Conservation (phyloP, 1,140 invertebrate genomes). For the Hycleus cichorii region DNA sequence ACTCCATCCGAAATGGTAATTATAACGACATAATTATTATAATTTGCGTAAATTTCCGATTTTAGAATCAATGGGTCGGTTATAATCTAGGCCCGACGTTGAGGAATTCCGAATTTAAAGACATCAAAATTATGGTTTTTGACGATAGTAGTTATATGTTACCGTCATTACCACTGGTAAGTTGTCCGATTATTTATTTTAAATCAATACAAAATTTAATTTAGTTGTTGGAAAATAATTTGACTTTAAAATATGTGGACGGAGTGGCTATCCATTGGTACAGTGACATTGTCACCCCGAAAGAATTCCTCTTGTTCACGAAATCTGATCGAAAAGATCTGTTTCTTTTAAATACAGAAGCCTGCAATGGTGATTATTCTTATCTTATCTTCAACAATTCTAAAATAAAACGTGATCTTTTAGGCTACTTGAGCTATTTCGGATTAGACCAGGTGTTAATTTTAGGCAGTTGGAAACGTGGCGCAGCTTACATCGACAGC, state of each 20-base stretch:
- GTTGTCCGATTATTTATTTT: conserved; percentile 1
- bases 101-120: conserved; percentile 46
- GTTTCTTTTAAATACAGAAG: conserved; percentile 71
- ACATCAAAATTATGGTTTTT: conserved; percentile 57
- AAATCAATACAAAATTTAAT: background rate
- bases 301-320: conserved; percentile 46
- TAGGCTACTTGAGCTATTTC: background rate
- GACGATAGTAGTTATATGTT: conserved; percentile 65
- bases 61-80: conserved; percentile 54
- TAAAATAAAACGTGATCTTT: background rate
- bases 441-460: background rate
- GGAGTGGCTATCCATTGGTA: conserved; percentile 80
- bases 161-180: conserved; percentile 51
- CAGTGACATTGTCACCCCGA: conserved; percentile 48
- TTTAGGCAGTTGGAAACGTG: conserved; percentile 1
- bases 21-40: background rate
- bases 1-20: conserved; percentile 18
- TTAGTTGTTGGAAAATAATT: conserved; percentile 30
- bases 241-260: conserved; percentile 56
- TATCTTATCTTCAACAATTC: background rate
- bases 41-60: background rate
- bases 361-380: conserved; percentile 51
- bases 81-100: conserved; percentile 64
- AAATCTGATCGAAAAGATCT: conserved; percentile 58
- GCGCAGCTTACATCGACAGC: background rate